Evolutionary conservation across 2,113 vertebrate species (phyloP).

Genomic region (Lophius piscatorius): DNA sequence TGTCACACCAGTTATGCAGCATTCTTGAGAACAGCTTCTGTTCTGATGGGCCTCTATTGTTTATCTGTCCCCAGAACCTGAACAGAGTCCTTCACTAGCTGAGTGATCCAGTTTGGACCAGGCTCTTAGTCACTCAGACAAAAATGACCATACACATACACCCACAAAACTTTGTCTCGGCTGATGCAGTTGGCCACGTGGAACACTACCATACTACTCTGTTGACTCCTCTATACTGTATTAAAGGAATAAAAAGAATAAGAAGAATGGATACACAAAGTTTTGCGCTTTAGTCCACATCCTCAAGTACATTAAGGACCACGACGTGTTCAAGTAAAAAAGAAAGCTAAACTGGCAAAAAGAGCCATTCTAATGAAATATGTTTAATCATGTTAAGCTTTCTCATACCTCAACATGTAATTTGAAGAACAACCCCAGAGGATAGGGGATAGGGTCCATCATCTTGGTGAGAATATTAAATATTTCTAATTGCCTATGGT

Average conservation of each 20-base stretch:
- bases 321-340: background rate
- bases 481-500: background rate
- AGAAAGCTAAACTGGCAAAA: too few relatives aligned
- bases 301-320: background rate
- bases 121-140: slow-evolving; percentile 2
- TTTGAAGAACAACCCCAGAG: slow-evolving; percentile 5
- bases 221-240: background rate
- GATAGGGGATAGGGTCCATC: too few relatives aligned
- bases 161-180: background rate
- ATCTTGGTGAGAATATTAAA: too few relatives aligned
- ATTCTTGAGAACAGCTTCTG: slow-evolving; percentile 51
- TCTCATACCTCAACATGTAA: background rate
- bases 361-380: background rate
- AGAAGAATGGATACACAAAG: too few relatives aligned
- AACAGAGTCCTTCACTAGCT: background rate
- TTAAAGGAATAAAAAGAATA: too few relatives aligned
- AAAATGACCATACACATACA: background rate
- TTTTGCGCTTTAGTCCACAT: too few relatives aligned
- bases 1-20: slow-evolving; percentile 54
- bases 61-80: slow-evolving; percentile 31
- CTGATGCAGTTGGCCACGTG: background rate
- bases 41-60: slow-evolving; percentile 38
- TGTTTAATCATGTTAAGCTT: background rate
- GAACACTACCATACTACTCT: background rate
- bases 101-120: background rate